Percentiles rank a stretch among this genome's conserved stretches.
Evolutionary conservation across 2,888 invertebrate genomes (phyloP).

Genomic region (Latheticus oryzae): DNA sequence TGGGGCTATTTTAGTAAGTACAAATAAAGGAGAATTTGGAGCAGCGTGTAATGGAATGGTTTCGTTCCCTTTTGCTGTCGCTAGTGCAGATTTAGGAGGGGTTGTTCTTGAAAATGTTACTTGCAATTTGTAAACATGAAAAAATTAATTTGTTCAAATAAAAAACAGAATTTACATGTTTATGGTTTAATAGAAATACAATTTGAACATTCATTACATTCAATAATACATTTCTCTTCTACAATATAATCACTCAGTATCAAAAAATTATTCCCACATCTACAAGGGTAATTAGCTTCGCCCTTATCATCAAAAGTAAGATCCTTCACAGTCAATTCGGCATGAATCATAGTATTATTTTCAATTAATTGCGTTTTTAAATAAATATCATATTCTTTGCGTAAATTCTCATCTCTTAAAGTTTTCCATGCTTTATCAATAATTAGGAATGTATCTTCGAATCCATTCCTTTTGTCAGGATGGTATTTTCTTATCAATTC

Average conservation of each 20-base stretch:
- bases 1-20: constrained; percentile 86
- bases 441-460: constrained; percentile 64
- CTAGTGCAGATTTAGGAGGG: constrained; percentile 53
- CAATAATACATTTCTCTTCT: constrained; percentile 68
- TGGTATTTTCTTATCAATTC: constrained; percentile 70
- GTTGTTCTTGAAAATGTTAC: constrained; percentile 16
- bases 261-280: constrained; percentile 76
- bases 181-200: constrained; percentile 69
- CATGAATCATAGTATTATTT: constrained; percentile 71
- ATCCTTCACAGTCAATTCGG: constrained; percentile 68
- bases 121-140: too few relatives aligned
- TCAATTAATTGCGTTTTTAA: constrained; percentile 60
- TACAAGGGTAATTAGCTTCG: constrained; percentile 70
- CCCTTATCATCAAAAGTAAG: constrained; percentile 64
- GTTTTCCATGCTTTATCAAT: constrained; percentile 81
- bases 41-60: constrained; percentile 84
- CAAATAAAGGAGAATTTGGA: constrained; percentile 80
- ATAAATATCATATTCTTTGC: constrained; percentile 75
- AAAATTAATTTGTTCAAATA: too few relatives aligned
- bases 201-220: constrained; percentile 82
- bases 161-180: too few relatives aligned
- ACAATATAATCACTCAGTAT: constrained; percentile 63
- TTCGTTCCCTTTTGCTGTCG: constrained; percentile 72
- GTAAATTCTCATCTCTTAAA: constrained; percentile 70
- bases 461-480: constrained; percentile 69